These are phyloP conservation scores for Malurus leucopterus DNA, from an alignment of 2,797 vertebrate species.

Conservation along the genomic window DNA sequence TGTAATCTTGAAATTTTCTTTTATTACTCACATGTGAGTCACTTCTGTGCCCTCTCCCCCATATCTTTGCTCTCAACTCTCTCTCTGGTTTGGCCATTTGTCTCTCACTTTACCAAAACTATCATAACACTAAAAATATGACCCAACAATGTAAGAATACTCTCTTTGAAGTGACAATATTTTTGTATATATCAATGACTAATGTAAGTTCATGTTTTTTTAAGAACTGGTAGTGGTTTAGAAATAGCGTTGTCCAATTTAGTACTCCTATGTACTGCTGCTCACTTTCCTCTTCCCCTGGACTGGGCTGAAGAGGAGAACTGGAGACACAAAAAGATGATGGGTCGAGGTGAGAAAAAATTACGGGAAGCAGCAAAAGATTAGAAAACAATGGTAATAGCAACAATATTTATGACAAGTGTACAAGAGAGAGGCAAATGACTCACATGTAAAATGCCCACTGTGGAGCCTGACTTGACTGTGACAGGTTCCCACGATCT, in stretches of 20 bases:
- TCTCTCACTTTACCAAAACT: background rate
- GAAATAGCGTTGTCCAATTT: background rate
- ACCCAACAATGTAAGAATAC: background rate
- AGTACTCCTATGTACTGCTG: too few relatives aligned
- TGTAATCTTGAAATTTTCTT: background rate
- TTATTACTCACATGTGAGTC: background rate
- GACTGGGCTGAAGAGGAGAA: background rate
- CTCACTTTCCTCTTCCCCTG: background rate
- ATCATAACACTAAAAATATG: background rate
- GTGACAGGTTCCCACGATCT: rapidly evolving
- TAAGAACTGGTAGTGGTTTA: background rate
- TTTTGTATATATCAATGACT: background rate
- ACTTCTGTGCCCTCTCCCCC: rapidly evolving
- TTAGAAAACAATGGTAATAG: background rate
- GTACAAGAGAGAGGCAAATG: background rate
- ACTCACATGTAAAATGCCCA: background rate
- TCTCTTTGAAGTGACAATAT: background rate
- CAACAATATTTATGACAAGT: background rate
- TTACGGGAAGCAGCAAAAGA: background rate
- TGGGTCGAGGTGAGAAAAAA: background rate
- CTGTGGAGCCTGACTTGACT: rapidly evolving
- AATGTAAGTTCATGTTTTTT: background rate
- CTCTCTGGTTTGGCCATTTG: background rate
- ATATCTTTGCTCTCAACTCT: rapidly evolving
- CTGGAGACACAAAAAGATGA: background rate